Evolutionary conservation across 1,140 invertebrate species (phyloP).

Genomic region (Bombus consobrinus): DNA sequence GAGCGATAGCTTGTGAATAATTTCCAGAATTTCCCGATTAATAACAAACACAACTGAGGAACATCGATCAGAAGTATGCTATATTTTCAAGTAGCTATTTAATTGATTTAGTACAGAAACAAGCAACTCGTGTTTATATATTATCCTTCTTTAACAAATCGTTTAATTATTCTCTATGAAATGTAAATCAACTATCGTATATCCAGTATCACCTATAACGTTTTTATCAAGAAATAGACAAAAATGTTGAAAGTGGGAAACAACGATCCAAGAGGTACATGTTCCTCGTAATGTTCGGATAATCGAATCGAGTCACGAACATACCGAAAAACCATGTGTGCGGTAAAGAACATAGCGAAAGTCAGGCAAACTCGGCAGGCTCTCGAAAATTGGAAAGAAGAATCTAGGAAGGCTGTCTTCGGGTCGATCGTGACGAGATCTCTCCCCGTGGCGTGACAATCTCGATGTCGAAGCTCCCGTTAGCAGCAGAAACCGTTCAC

Average conservation of each 20-base stretch:
- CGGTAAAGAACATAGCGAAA: not conserved
- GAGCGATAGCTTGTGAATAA: conserved; percentile 6
- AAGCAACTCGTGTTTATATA: too few species aligned
- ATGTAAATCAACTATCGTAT: too few species aligned
- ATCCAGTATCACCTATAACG: too few species aligned
- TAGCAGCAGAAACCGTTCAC: conserved; percentile 41
- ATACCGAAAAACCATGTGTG: not conserved
- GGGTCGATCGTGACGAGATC: conserved; percentile 51
- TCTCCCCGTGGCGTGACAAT: conserved; percentile 54
- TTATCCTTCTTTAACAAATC: too few species aligned
- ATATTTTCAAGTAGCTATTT: not conserved
- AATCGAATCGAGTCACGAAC: not conserved
- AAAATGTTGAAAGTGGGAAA: too few species aligned
- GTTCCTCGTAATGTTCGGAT: too few species aligned
- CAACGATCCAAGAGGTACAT: too few species aligned
- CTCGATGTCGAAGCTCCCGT: conserved; percentile 55
- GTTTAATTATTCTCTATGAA: too few species aligned
- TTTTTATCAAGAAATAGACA: too few species aligned
- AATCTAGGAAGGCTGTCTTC: conserved; percentile 22
- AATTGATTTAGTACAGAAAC: too few species aligned
- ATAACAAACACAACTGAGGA: not conserved
- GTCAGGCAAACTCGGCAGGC: not conserved
- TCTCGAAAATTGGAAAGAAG: conserved; percentile 2
- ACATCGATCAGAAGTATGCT: not conserved
- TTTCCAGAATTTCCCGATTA: not conserved